Conservation (phyloP, 1,140 invertebrate species). For the Mya arenaria region DNA sequence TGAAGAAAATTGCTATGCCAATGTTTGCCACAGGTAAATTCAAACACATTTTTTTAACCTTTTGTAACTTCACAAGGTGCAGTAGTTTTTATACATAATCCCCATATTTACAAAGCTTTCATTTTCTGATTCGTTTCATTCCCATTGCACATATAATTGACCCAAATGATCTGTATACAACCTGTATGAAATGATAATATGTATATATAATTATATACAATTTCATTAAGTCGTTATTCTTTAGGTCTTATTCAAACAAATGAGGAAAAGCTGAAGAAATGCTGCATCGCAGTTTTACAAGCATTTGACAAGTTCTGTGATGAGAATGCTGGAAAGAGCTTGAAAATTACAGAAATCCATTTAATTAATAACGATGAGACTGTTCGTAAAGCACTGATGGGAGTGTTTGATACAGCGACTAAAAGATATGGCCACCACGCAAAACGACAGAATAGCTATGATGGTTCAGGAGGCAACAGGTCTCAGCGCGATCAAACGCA, state of each 20-base stretch:
- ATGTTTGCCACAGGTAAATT: constrained; percentile 33
- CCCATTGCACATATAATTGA: neutral
- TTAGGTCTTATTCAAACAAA: constrained; percentile 14
- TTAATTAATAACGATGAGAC: neutral
- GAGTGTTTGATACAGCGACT: constrained; percentile 17
- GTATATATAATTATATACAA: neutral
- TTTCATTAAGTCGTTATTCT: neutral
- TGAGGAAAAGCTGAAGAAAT: neutral
- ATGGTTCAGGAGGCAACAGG: too few relatives aligned
- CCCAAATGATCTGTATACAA: neutral
- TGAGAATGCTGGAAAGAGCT: neutral
- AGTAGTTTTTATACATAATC: neutral
- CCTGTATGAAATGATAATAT: neutral
- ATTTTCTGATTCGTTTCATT: neutral
- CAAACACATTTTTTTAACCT: neutral
- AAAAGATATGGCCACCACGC: neutral
- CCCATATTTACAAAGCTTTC: neutral
- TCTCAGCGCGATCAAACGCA: too few relatives aligned
- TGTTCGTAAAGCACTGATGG: neutral
- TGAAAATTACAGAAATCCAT: constrained; percentile 9
- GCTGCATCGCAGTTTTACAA: neutral
- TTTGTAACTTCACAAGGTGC: neutral
- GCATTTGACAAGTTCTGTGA: neutral
- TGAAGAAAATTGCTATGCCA: constrained; percentile 22
- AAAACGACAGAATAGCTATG: too few relatives aligned